These are phyloP conservation scores for Drosophila anomelani DNA, from an alignment of 2,888 invertebrate species.

Conservation along the genomic window DNA sequence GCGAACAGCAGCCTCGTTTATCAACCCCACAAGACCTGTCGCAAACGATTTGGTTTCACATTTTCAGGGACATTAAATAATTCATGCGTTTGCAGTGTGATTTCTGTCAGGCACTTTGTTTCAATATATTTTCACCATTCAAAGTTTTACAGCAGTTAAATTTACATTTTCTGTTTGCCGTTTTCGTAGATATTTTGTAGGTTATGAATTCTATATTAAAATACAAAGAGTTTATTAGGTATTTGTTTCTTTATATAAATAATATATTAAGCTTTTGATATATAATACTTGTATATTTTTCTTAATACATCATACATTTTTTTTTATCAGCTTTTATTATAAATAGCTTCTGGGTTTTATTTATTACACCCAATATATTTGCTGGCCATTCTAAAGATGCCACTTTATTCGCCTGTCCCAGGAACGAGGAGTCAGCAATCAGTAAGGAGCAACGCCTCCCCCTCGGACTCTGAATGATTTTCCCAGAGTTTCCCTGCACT, in stretches of 20 bases:
- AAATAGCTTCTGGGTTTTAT: not conserved
- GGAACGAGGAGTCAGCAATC: conserved; percentile 19
- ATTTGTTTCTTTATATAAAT: not conserved
- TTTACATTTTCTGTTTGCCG: not conserved
- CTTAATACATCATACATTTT: too few species aligned
- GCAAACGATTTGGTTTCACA: conserved; percentile 25
- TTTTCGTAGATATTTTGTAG: not conserved
- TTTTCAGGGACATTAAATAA: conserved; percentile 24
- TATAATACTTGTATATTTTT: too few species aligned
- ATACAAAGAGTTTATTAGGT: not conserved
- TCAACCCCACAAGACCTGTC: conserved; percentile 36
- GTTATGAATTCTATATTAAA: not conserved
- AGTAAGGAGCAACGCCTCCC: not conserved
- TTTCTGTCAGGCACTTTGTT: conserved; percentile 12
- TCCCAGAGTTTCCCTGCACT: conserved; percentile 56
- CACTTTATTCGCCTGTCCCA: conserved; percentile 23
- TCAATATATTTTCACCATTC: not conserved
- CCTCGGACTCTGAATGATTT: not conserved
- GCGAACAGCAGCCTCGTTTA: not conserved
- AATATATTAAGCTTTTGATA: too few species aligned
- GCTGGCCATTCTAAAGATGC: not conserved
- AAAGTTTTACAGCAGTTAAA: not conserved
- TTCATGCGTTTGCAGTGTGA: conserved; percentile 13
- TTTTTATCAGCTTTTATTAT: not conserved
- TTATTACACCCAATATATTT: conserved; percentile 2